Evolutionary conservation across 2,113 vertebrate genomes (phyloP).

Genomic region (Collichthys lucidus): DNA sequence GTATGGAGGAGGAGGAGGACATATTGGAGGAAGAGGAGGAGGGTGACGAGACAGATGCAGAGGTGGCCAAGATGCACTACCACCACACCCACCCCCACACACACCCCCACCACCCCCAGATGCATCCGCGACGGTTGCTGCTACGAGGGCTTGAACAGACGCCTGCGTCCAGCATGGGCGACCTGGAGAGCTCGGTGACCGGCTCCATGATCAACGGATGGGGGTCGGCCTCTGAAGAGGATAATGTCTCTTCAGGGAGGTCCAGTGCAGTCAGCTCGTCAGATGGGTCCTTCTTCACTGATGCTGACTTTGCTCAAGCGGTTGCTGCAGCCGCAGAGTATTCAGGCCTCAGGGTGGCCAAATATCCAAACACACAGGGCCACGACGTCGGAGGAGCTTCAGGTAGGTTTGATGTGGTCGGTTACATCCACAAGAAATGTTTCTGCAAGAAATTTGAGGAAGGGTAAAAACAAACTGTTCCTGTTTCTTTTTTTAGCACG

Average conservation of each 20-base stretch:
- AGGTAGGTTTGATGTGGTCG: constrained; percentile 43
- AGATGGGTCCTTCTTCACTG: constrained; percentile 97
- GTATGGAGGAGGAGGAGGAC: constrained; percentile 87
- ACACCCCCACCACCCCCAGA: constrained; percentile 77
- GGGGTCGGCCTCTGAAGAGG: constrained; percentile 98
- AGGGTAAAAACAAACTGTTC: not conserved
- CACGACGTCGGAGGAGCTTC: constrained; percentile 72
- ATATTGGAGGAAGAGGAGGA: constrained; percentile 84
- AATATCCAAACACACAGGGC: constrained; percentile 84
- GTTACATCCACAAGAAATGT: not conserved
- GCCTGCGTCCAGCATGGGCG: constrained; percentile 95
- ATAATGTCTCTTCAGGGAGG: constrained; percentile 95
- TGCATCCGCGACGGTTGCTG: constrained; percentile 88
- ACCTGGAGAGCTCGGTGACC: constrained; percentile 97
- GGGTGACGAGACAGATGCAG: constrained; percentile 90
- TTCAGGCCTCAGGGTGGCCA: constrained; percentile 91
- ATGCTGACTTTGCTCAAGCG: constrained; percentile 98
- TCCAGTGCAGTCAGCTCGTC: constrained; percentile 96
- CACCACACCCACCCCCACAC: constrained; percentile 76
- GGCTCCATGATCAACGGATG: constrained; percentile 99
- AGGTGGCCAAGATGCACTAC: constrained; percentile 93
- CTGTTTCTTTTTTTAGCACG: constrained; percentile 84
- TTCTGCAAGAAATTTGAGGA: not conserved
- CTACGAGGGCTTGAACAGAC: constrained; percentile 96
- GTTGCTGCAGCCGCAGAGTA: constrained; percentile 96